Percentiles rank a stretch among this genome's conserved stretches.
Conservation (phyloP, 2,797 vertebrate species). For the Pagetopsis macropterus region DNA sequence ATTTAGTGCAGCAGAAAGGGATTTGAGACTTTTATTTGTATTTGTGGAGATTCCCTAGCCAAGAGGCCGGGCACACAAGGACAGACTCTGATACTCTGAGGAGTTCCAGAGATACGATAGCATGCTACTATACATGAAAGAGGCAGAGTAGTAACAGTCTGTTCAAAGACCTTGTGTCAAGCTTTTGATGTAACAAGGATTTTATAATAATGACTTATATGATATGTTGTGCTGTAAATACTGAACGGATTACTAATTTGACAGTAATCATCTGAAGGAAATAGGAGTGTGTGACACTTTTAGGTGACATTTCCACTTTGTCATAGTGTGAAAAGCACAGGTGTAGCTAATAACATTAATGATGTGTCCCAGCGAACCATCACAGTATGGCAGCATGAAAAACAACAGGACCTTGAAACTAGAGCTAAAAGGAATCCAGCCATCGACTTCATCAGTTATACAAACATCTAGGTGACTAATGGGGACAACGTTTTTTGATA, state of each 20-base stretch:
- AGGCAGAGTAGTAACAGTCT: slow-evolving; percentile 22
- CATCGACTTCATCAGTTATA: not conserved
- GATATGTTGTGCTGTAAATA: slow-evolving; percentile 1
- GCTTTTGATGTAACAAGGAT: not conserved
- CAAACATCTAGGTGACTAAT: too few species aligned
- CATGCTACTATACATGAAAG: slow-evolving; percentile 15
- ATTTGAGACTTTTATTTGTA: slow-evolving; percentile 25
- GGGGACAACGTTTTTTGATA: too few species aligned
- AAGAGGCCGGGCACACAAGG: slow-evolving; percentile 10
- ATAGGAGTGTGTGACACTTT: too few species aligned
- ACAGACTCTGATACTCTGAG: slow-evolving; percentile 18
- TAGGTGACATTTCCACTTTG: not conserved
- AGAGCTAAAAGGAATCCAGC: not conserved
- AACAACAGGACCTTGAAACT: not conserved
- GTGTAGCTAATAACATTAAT: not conserved
- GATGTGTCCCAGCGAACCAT: not conserved
- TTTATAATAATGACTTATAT: not conserved
- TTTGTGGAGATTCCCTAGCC: slow-evolving; percentile 15
- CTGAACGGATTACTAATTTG: not conserved
- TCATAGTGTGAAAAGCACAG: not conserved
- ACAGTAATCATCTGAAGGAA: too few species aligned
- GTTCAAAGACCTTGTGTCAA: slow-evolving; percentile 14
- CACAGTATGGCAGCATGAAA: not conserved
- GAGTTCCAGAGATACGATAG: not conserved
- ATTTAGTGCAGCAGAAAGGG: slow-evolving; percentile 35